Evolutionary conservation across 2,888 invertebrate genomes (phyloP).

Genomic region (Lamellibrachia columna): DNA sequence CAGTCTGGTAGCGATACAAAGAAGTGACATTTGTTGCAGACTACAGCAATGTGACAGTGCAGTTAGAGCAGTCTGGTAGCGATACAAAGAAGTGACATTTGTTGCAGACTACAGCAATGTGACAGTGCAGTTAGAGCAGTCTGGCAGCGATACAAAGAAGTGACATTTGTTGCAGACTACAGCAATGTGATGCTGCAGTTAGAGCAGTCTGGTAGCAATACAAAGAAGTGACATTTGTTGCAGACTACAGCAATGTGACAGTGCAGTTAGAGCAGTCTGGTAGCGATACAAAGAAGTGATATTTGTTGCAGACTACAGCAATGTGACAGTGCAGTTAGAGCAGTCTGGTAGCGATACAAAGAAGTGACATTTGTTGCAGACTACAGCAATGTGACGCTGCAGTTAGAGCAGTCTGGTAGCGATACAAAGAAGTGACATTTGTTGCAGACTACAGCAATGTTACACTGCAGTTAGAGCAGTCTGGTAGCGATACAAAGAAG

Average conservation of each 20-base stretch:
- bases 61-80: no score
- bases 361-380: not conserved
- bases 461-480: not conserved
- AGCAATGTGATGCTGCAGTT: constrained; percentile 40
- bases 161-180: constrained; percentile 28
- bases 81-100: constrained; percentile 22
- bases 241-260: constrained; percentile 1
- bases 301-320: not conserved
- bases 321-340: not conserved
- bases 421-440: not conserved
- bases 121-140: constrained; percentile 26
- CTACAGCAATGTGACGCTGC: not conserved
- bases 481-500: not conserved
- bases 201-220: constrained; percentile 22
- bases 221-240: not conserved
- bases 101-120: constrained; percentile 38
- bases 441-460: not conserved
- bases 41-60: constrained; percentile 23
- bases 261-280: not conserved
- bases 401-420: not conserved
- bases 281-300: not conserved
- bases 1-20: no score
- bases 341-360: not conserved
- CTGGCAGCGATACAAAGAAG: constrained; percentile 25
- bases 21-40: no score